Percentiles rank a stretch among this genome's conserved stretches.
These are phyloP conservation scores for Seira musarum DNA, from an alignment of 2,888 invertebrate genomes.

Conservation along the genomic window DNA sequence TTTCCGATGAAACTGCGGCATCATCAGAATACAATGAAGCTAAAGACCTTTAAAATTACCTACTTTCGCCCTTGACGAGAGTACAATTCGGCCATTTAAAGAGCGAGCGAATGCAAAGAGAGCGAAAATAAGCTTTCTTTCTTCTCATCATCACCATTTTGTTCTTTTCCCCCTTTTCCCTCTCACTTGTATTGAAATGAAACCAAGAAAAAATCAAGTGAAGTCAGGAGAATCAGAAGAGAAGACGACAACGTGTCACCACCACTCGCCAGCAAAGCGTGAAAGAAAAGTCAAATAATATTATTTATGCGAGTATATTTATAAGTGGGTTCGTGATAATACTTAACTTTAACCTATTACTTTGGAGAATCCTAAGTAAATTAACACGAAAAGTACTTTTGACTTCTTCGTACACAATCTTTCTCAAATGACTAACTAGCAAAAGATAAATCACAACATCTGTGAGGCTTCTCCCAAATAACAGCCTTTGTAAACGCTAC, in stretches of 20 bases:
- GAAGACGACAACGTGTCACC: slow-evolving; percentile 28
- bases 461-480: background rate
- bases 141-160: slow-evolving; percentile 22
- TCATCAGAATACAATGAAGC: background rate
- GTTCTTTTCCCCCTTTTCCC: slow-evolving; percentile 44
- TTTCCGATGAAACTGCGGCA: too few relatives aligned
- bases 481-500: background rate
- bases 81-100: slow-evolving; percentile 50
- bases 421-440: too few relatives aligned
- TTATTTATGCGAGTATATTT: too few relatives aligned
- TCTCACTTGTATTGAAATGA: slow-evolving; percentile 33
- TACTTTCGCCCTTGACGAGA: slow-evolving; percentile 57
- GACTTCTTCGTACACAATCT: too few relatives aligned
- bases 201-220: background rate
- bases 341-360: too few relatives aligned
- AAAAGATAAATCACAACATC: too few relatives aligned
- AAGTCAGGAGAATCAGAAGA: background rate
- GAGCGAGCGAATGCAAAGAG: slow-evolving; percentile 25
- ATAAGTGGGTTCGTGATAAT: too few relatives aligned
- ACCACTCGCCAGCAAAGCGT: too few relatives aligned
- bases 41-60: slow-evolving; percentile 53
- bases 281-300: too few relatives aligned
- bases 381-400: too few relatives aligned
- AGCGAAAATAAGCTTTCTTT: slow-evolving; percentile 27
- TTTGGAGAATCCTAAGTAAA: too few relatives aligned